phyloP scores from a whole-genome alignment of 30 jellyfish, hydroid and myxozoan genomes.

The Phacellophora camtschatica region DNA sequence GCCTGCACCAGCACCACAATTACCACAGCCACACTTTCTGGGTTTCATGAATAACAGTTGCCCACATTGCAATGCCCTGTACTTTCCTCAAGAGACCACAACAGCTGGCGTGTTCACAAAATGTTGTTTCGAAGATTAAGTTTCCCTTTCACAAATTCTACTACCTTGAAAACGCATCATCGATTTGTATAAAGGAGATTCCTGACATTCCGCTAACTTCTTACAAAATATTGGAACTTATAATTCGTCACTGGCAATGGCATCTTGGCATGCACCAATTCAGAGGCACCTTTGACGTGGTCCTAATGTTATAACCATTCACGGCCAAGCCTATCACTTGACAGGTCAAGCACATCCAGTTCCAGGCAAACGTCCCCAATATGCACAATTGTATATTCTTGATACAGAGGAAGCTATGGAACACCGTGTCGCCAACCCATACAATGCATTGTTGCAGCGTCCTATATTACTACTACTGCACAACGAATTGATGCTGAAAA shows the following conservation, averaged over 20 bases:
- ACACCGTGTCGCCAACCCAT: slow-evolving; percentile 17
- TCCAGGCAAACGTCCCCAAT: slow-evolving; percentile 19
- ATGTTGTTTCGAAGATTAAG: no score
- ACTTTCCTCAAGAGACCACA: no score
- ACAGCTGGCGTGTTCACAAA: no score
- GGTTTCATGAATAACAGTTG: no score
- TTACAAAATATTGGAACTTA: slow-evolving; percentile 2
- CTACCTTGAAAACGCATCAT: no score
- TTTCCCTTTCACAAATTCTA: no score
- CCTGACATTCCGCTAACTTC: no score
- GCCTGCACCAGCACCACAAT: no score
- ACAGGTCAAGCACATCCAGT: slow-evolving; percentile 26
- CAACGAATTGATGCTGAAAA: slow-evolving; percentile 13
- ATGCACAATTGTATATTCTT: slow-evolving; percentile 43
- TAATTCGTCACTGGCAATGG: slow-evolving; percentile 48
- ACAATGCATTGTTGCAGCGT: not conserved
- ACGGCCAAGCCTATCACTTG: slow-evolving; percentile 52
- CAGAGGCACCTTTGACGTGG: slow-evolving; percentile 31
- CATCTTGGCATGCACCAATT: slow-evolving; percentile 47
- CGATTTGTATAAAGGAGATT: no score
- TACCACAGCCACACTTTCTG: no score
- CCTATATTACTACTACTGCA: slow-evolving; percentile 17
- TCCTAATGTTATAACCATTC: slow-evolving; percentile 18
- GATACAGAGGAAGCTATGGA: slow-evolving; percentile 28
- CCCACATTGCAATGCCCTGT: no score